Evolutionary conservation across 2,888 invertebrate species (phyloP), one percentile per base, ranked within the genome.

Genomic region (Euzetes globulus): DNA sequence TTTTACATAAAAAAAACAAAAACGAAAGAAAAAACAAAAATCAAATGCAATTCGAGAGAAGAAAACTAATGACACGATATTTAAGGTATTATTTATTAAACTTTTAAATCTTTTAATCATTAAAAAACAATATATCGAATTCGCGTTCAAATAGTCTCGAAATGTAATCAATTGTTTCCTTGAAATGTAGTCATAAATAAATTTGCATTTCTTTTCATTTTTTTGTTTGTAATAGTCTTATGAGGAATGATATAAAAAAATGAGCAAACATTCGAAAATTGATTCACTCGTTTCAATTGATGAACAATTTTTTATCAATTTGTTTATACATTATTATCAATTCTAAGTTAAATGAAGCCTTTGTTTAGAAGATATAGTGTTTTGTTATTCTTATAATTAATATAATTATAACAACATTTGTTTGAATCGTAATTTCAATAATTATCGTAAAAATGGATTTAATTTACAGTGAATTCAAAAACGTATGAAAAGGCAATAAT

Each of bases 181-280:
- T 60, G 19, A 29, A 60, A 27, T 60, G 25, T 60, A 27, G 15
- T 60, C 60, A 60, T 60, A 60, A 60, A 27, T 60, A 52, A 17
- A 27, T 60, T 60, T 60, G 60, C 60, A 60, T 60, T 60, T 60
- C 6, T 60, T 60, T 15, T 60, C 27, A 2, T 13, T 7, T 19
- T 60, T 27, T 7, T n/a, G n/a, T n/a, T 29, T 4, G 17, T 22
- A 25, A 25, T n/a, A 22, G 13, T 52, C 19, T 50, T 50, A 50
- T 50, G 60, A 27, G 60, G 27, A 60, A 25, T 22, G 60, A 60
- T 60, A 60, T 60, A 60, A 60, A 60, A n/a, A 60, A 60, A 60
- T 60, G 60, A 60, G 60, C 60, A 60, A 60, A 60, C 15, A 15
- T 60, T 60, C 60, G 29, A 17, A 60, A 60, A 60, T 27, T 25